Evolutionary conservation across 2,113 vertebrate species (phyloP).

Genomic region (Seriola aureovittata): DNA sequence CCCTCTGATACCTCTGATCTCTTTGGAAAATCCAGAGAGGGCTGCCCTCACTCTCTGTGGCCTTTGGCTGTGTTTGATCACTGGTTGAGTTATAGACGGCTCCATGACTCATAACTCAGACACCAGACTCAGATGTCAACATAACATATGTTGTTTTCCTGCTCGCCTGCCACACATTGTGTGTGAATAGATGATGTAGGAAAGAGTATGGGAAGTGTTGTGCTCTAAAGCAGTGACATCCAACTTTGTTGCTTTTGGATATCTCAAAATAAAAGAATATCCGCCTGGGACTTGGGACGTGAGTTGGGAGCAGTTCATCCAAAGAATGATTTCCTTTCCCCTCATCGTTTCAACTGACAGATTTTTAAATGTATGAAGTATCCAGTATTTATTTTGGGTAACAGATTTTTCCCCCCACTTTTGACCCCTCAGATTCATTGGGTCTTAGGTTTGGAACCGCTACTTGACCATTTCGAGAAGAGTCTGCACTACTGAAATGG

Average conservation of each 20-base stretch:
- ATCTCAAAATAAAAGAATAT: neutral
- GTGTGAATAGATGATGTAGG: constrained; percentile 10
- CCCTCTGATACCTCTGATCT: constrained; percentile 42
- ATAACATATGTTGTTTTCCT: constrained; percentile 62
- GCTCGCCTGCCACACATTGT: constrained; percentile 46
- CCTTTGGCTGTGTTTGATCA: constrained; percentile 68
- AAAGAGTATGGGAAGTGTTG: constrained; percentile 4
- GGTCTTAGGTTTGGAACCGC: neutral
- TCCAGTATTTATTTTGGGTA: neutral
- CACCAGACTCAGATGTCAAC: constrained; percentile 57
- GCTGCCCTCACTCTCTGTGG: constrained; percentile 44
- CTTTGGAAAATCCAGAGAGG: constrained; percentile 32
- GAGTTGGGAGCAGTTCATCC: neutral
- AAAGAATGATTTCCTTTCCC: neutral
- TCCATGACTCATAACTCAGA: constrained; percentile 63
- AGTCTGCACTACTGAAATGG: constrained; percentile 1
- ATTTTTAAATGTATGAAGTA: neutral
- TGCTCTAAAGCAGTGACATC: neutral
- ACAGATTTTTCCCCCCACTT: neutral
- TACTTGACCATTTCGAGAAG: constrained; percentile 19
- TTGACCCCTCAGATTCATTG: neutral
- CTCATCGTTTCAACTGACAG: neutral
- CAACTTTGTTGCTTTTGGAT: neutral
- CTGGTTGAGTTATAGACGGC: constrained; percentile 67
- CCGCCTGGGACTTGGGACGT: neutral